Evolutionary conservation across 2,888 invertebrate genomes (phyloP).

Genomic region (Drosophila mercatorum): DNA sequence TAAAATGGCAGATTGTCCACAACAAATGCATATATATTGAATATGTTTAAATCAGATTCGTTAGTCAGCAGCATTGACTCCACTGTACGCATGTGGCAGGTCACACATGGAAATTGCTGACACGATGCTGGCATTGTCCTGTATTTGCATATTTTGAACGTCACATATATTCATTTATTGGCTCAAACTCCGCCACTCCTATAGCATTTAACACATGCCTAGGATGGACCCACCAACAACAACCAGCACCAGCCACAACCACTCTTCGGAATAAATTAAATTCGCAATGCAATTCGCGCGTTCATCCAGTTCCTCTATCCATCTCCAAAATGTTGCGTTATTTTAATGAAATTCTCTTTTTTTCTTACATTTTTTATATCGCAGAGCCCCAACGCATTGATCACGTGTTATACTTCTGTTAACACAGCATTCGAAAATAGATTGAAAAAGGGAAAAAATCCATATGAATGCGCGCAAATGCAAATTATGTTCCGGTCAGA

Average conservation of each 20-base stretch:
- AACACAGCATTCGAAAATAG: slow-evolving; percentile 27
- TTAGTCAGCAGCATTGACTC: neutral
- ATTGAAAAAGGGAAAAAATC: slow-evolving; percentile 10
- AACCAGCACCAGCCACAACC: neutral
- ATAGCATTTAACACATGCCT: slow-evolving; percentile 59
- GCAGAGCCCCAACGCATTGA: slow-evolving; percentile 21
- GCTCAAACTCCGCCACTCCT: slow-evolving; percentile 32
- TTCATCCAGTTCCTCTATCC: slow-evolving; percentile 18
- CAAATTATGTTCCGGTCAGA: slow-evolving; percentile 30
- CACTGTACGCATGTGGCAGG: neutral
- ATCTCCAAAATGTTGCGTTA: slow-evolving; percentile 43
- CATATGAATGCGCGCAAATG: slow-evolving; percentile 35
- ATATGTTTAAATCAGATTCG: neutral
- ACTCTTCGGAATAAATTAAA: slow-evolving; percentile 59
- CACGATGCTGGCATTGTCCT: slow-evolving; percentile 3
- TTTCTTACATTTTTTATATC: slow-evolving; percentile 15
- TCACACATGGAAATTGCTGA: neutral
- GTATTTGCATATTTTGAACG: slow-evolving; percentile 62
- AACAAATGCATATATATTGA: neutral
- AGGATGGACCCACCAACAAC: slow-evolving; percentile 19
- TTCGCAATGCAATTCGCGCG: slow-evolving; percentile 55
- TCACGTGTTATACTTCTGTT: slow-evolving; percentile 31
- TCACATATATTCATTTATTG: slow-evolving; percentile 63
- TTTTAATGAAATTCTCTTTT: slow-evolving; percentile 56
- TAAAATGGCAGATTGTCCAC: neutral